Base-by-base conservation (phyloP, 2,113 vertebrate genomes). In the Electrona antarctica region DNA sequence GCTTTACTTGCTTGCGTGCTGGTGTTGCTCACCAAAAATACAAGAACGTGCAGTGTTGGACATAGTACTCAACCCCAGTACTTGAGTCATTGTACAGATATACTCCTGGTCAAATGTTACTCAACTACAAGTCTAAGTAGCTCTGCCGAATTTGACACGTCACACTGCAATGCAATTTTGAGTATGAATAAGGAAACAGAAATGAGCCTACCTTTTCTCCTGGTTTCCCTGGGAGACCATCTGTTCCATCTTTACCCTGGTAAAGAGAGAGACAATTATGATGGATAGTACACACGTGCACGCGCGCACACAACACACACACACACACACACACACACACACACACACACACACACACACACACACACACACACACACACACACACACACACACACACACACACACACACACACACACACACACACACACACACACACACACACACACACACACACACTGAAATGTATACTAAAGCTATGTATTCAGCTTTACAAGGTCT, bases 221-320 rank as follows among this genome's bases (percentile, higher is more conserved):
- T n/a, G 78, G 60, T 0, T 59, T 65, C 71, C 94, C 93, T 10
- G 91, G 86, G 64, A 6, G 28, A 13, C 94, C 95, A 0, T 7
- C 52, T 9, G 56, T 78, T 47, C 95, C 94, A 3, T 91, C 90
- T 67, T 91, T 80, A 50, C 94, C 94, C 94, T 95, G 10, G 13
- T 55, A 67, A 6, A 74, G 3, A n/a, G 11, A 50, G 61, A 66
- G 15, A 41, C 33, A 41, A 41, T 41, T 4, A 41, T 6, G 33
- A 41, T 41, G 33, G 3, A 41, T 41, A 41, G 33, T 41, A 6
- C 33, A 33, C 29, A 4, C 29, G 4, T 15, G 7, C 57, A 9
- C 57, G 8, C 63, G 1, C 57, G 1, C 46, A 14, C 28, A 13
- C 58, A 60, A 60, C 58, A 13, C 58, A 60, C 29, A 41, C 58